Percentiles rank a stretch among this genome's conserved stretches.
These are phyloP conservation scores for Standfussiana lucernea DNA, from an alignment of 2,888 invertebrate species.

Conservation along the genomic window DNA sequence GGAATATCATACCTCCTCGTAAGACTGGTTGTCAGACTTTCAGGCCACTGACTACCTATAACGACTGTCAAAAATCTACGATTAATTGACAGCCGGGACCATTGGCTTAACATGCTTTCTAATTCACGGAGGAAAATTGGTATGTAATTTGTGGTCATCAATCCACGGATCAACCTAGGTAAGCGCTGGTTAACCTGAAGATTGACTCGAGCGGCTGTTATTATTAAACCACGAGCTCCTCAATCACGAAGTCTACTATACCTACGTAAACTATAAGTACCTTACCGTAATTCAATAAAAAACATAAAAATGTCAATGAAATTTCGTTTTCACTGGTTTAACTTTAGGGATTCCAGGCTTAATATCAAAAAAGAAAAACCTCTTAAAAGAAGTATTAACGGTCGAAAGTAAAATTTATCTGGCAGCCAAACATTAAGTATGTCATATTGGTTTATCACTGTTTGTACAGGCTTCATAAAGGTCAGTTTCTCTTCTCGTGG, in stretches of 20 bases:
- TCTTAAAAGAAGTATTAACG: constrained; percentile 62
- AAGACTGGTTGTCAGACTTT: no score
- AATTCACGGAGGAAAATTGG: no score
- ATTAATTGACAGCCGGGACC: no score
- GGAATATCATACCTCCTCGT: no score
- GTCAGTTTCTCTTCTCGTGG: constrained; percentile 67
- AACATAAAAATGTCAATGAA: constrained; percentile 11
- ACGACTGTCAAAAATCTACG: no score
- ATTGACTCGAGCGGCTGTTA: neutral
- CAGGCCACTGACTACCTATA: neutral
- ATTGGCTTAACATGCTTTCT: no score
- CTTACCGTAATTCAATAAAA: neutral
- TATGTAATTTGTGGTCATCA: neutral
- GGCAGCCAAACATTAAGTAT: constrained; percentile 67
- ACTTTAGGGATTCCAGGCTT: constrained; percentile 34
- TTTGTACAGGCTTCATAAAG: constrained; percentile 80
- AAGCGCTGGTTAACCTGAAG: neutral
- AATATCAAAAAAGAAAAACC: constrained; percentile 48
- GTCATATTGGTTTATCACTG: constrained; percentile 79
- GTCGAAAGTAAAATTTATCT: constrained; percentile 69
- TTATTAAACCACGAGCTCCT: neutral
- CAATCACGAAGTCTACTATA: neutral
- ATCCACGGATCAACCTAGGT: neutral
- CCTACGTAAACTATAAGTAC: neutral
- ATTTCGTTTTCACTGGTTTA: constrained; percentile 47